These are phyloP conservation scores for Anomalospiza imberbis DNA, from an alignment of 2,797 vertebrate species.

Conservation along the genomic window DNA sequence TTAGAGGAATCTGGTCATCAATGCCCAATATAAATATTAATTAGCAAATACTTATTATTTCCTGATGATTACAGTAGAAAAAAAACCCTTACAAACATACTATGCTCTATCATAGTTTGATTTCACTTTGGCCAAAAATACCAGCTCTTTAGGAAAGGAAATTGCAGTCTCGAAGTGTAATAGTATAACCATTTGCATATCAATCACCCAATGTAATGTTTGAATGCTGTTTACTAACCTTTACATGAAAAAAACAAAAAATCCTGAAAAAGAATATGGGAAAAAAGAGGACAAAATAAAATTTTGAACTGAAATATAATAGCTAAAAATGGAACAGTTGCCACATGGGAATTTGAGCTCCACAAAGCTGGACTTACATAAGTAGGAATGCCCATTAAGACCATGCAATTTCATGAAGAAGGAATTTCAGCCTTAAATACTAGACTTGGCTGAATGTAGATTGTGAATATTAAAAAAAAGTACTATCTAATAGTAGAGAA, in stretches of 20 bases:
- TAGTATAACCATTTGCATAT: not conserved
- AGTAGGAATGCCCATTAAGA: not conserved
- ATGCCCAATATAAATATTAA: not conserved
- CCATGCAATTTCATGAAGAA: not conserved
- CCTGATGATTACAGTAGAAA: not conserved
- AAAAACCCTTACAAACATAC: not conserved
- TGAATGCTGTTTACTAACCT: not conserved
- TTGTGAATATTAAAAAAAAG: not conserved
- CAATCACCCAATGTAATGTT: not conserved
- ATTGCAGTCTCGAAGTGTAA: not conserved
- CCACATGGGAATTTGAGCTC: not conserved
- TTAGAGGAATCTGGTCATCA: conserved; percentile 5
- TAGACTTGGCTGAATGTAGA: not conserved
- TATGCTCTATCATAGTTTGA: not conserved
- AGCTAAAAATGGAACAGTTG: not conserved
- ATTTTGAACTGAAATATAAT: not conserved
- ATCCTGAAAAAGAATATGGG: not conserved
- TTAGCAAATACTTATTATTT: not conserved
- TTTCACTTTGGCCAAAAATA: not conserved
- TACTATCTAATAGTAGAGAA: not conserved
- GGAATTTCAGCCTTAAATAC: not conserved
- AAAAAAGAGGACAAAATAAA: not conserved
- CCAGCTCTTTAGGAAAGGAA: not conserved
- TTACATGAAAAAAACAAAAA: not conserved
- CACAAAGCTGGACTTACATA: not conserved